phyloP scores from a whole-genome alignment of 2,888 invertebrate species.

The Siphonodentalium dalli region DNA sequence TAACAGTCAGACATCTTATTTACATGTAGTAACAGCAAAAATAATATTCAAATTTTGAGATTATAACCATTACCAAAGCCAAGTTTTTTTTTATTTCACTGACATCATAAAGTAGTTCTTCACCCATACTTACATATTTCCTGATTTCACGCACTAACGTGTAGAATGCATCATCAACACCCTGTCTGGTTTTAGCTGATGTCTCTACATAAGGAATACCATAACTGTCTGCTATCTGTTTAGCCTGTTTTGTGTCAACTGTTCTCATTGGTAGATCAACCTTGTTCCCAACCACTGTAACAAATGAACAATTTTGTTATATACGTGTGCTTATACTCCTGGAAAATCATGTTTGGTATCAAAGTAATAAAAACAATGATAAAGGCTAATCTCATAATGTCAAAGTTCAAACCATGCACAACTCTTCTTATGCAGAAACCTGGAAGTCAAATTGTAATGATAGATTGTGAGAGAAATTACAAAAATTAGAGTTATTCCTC shows the following conservation, averaged over 20 bases:
- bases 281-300: constrained; percentile 92
- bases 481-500: too few relatives aligned
- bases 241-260: constrained; percentile 92
- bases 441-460: too few relatives aligned
- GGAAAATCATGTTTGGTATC: too few relatives aligned
- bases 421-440: too few relatives aligned
- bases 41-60: background rate
- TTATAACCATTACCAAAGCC: background rate
- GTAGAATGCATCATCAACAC: constrained; percentile 99
- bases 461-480: too few relatives aligned
- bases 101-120: background rate
- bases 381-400: too few relatives aligned
- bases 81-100: background rate
- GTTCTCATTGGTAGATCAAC: constrained; percentile 95
- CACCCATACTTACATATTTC: constrained; percentile 75
- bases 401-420: too few relatives aligned
- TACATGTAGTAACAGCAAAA: background rate
- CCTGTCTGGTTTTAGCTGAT: constrained; percentile 98
- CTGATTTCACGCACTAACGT: constrained; percentile 98
- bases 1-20: background rate
- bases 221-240: constrained; percentile 93
- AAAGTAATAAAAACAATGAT: too few relatives aligned
- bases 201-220: constrained; percentile 98
- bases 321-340: too few relatives aligned
- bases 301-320: background rate